Evolutionary conservation across 2,113 vertebrate species (phyloP), one percentile per base, ranked within the genome.

Genomic region (Amia ocellicauda): DNA sequence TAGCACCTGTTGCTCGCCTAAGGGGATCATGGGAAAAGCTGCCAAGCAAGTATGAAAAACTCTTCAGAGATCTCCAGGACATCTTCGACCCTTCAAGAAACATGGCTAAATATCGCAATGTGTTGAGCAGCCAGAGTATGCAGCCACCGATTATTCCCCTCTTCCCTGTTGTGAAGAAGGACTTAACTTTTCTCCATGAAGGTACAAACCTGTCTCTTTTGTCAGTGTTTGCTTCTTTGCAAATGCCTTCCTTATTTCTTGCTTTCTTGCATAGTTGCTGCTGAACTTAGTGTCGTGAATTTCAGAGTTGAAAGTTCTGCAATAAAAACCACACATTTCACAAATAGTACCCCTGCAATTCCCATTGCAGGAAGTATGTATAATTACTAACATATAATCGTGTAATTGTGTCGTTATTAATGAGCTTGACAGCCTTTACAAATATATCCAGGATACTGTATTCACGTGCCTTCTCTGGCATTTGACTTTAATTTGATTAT

Each of bases 101-200:
- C 80, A 99, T 99, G 96, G 91, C 94, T 69, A 99, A 99, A 69
- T 99, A 99, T 49, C 91, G 96, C 78, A 98, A 98, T 79, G 88
- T 93, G 69, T 92, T 99, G 60, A 98, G 94, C 88, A 95, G 93
- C 89, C 95, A 98, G 78, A 98, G 92, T 80, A 91, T 97, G 90
- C 96, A 99, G 75, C 94, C 94, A 16, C 96, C 96, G 49, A 96
- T 99, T 85, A 99, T 99, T 79, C 96, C 96, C 0, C 91, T 99
- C 57, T 98, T 98, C 62, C 96, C 96, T 0, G 93, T 99, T 69
- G 91, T 99, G 83, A 99, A 99, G 90, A 99, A 99, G 80, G 96
- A 99, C 67, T 95, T 99, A 83, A 99, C 96, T 3, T 99, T 99
- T 82, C 88, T 99, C 19, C 96, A 99, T 26, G 96, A 98, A 91